These are phyloP conservation scores for Parapristionchus giblindavisi DNA, from an alignment of 2,888 invertebrate species.

Conservation along the genomic window DNA sequence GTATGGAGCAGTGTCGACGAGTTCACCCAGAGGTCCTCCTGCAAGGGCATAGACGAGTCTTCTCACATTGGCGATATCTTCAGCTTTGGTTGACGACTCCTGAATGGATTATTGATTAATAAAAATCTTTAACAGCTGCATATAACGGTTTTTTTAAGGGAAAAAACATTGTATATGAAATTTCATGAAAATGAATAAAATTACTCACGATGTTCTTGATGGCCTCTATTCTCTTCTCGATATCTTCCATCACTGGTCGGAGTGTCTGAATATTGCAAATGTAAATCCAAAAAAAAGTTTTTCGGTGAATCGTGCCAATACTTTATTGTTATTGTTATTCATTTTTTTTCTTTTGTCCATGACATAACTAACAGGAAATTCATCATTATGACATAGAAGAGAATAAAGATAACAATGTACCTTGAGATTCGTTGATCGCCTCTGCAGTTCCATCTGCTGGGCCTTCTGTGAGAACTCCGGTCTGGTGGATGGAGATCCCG, in stretches of 20 bases:
- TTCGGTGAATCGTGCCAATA: too few relatives aligned
- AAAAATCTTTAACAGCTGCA: too few relatives aligned
- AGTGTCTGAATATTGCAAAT: conserved; percentile 33
- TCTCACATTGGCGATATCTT: conserved; percentile 30
- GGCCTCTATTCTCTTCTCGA: conserved; percentile 23
- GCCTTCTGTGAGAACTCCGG: conserved; percentile 38
- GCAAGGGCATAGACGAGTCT: conserved; percentile 37
- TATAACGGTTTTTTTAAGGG: too few relatives aligned
- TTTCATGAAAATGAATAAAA: background rate
- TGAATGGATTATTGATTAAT: conserved; percentile 21
- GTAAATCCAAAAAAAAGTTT: too few relatives aligned
- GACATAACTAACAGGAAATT: too few relatives aligned
- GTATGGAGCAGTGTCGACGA: conserved; percentile 38
- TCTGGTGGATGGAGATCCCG: background rate
- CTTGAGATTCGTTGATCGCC: conserved; percentile 16
- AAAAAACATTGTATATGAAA: too few relatives aligned
- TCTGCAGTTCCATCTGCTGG: conserved; percentile 39
- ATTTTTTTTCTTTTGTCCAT: background rate
- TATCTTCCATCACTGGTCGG: conserved; percentile 33
- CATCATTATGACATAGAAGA: too few relatives aligned
- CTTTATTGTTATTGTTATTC: background rate
- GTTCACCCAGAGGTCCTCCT: conserved; percentile 33
- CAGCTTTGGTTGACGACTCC: conserved; percentile 24
- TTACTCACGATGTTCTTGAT: conserved; percentile 12
- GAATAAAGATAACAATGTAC: too few relatives aligned